Conservation (phyloP, 2,888 invertebrate genomes). For the Orthosia gracilis region DNA sequence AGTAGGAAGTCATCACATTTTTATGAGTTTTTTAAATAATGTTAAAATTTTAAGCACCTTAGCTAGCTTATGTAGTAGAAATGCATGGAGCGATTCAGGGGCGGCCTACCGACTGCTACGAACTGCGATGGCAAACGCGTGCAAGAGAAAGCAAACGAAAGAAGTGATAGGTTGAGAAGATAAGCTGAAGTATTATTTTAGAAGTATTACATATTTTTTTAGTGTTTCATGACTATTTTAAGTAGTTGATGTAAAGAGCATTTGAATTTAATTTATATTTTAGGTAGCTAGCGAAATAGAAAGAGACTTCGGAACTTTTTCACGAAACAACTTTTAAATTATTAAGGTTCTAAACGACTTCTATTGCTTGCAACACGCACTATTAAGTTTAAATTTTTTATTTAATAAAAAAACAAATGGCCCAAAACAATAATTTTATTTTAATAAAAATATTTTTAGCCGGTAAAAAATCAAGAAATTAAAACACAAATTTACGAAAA, state of each 20-base stretch:
- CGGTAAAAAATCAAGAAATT: slow-evolving; percentile 2
- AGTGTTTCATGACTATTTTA: too few species aligned
- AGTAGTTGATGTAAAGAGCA: too few species aligned
- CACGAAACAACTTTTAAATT: not conserved
- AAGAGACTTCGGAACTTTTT: not conserved
- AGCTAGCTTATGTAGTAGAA: not conserved
- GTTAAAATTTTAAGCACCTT: not conserved
- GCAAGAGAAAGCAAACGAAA: too few species aligned
- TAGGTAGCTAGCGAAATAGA: not conserved
- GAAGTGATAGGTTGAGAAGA: too few species aligned
- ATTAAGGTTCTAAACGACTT: not conserved
- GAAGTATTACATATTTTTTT: too few species aligned
- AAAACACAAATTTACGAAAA: slow-evolving; percentile 37
- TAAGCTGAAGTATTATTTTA: too few species aligned
- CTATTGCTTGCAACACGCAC: slow-evolving; percentile 7
- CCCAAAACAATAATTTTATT: not conserved
- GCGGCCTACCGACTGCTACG: too few species aligned
- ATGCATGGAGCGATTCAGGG: too few species aligned
- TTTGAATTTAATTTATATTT: too few species aligned
- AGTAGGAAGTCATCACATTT: slow-evolving; percentile 41
- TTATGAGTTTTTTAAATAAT: slow-evolving; percentile 18
- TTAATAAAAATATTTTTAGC: too few species aligned
- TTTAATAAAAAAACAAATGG: slow-evolving; percentile 8
- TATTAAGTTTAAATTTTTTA: not conserved
- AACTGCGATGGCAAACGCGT: too few species aligned